Evolutionary conservation across 2,113 vertebrate species (phyloP).

Genomic region (Dolichotis patagonum): DNA sequence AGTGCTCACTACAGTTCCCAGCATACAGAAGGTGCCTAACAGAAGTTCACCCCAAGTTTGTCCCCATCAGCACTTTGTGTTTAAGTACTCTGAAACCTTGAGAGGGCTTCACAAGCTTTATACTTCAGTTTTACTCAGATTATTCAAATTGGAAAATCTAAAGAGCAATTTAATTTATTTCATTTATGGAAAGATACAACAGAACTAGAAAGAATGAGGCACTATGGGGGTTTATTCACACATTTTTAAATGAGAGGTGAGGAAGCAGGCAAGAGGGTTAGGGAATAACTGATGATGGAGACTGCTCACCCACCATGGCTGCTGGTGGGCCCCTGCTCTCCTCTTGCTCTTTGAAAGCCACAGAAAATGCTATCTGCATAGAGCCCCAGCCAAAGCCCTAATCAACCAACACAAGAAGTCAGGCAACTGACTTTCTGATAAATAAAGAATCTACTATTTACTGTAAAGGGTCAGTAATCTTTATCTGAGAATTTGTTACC

Average conservation of each 20-base stretch:
- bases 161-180: neutral
- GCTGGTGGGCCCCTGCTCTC: neutral
- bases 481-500: neutral
- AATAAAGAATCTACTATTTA: neutral
- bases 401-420: neutral
- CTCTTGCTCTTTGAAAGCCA: neutral
- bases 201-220: neutral
- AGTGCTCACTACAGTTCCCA: neutral
- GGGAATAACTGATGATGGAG: neutral
- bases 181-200: neutral
- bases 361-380: neutral
- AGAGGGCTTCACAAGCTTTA: neutral
- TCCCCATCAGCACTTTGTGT: neutral
- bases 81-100: neutral
- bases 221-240: neutral
- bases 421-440: constrained; percentile 1
- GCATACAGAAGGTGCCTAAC: neutral
- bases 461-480: neutral
- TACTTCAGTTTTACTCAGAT: neutral
- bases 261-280: neutral
- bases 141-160: neutral
- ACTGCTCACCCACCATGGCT: neutral
- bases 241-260: neutral
- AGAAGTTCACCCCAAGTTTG: neutral
- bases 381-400: neutral